Base-by-base conservation (phyloP, 2,888 invertebrate species). In the Agonopterix heracliana region DNA sequence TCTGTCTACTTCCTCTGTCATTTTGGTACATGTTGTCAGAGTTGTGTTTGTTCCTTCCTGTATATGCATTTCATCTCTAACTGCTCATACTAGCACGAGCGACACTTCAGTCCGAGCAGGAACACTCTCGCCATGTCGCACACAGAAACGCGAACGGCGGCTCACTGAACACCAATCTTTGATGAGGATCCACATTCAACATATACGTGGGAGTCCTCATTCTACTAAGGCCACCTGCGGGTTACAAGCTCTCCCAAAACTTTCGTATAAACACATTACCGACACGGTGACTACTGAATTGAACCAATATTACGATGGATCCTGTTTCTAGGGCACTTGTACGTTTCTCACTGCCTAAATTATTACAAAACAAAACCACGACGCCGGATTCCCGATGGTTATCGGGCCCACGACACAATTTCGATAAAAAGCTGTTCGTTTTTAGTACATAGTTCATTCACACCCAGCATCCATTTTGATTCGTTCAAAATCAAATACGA, bases 11-110 rank as follows among this genome's bases (percentile, higher is more conserved):
- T 93, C 88, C 85, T 88, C 88, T 87, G 88, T 88, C 88, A 88
- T 88, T 88, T 88, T 88, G 86, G 88, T 89, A 92, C 92, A 92
- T 92, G 92, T 92, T 92, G 92, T 92, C 91, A 91, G 90, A 89
- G 90, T 91, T 91, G 89, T 90, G 88, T 89, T 89, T 73, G 88
- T 85, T 85, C 89, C 85, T 86, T 88, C 89, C 87, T 90, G 90
- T 90, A 91, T 91, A 90, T 90, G 91, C 91, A 91, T 91, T 85
- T 91, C 91, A 91, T 91, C 86, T 85, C 89, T 85, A 78, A 86
- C 81, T 80, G 83, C 84, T 86, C 79, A 87, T 77, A 78, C 81
- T 76, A 73, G 81, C 78, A 81, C 80, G 80, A 88, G 80, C 85
- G 73, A 82, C 74, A 79, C 74, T 70, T 76, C 75, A 88, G 80